These are phyloP conservation scores for Antheraea mylitta DNA, from an alignment of 1,140 invertebrate genomes.

Conservation along the genomic window DNA sequence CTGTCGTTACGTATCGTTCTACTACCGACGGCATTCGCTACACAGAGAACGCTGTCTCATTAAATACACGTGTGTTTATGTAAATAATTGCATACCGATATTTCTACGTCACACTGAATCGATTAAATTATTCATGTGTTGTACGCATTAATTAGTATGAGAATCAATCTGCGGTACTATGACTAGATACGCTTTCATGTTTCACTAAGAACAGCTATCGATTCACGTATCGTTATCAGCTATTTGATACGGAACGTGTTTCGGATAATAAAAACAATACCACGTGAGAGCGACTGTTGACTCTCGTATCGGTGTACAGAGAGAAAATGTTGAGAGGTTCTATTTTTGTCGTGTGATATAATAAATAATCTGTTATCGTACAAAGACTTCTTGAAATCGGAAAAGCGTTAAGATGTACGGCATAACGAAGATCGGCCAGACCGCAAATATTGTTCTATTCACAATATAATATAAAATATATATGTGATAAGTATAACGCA, in stretches of 20 bases:
- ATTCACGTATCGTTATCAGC: conserved; percentile 54
- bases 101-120: conserved; percentile 34
- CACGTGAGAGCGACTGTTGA: conserved; percentile 54
- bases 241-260: conserved; percentile 37
- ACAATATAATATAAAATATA: too few relatives aligned
- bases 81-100: conserved; percentile 56
- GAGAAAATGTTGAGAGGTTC: conserved; percentile 56
- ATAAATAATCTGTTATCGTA: conserved; percentile 68
- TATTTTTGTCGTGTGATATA: conserved; percentile 65
- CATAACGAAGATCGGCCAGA: too few relatives aligned
- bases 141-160: background rate
- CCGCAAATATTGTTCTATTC: too few relatives aligned
- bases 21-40: conserved; percentile 2
- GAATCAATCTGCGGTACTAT: conserved; percentile 23
- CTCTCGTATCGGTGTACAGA: conserved; percentile 41
- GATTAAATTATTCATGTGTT: conserved; percentile 32
- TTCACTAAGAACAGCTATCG: conserved; percentile 32
- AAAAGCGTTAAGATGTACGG: background rate
- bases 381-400: conserved; percentile 47
- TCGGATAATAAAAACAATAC: conserved; percentile 70
- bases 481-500: too few relatives aligned
- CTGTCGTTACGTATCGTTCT: conserved; percentile 6
- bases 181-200: background rate
- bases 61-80: conserved; percentile 45
- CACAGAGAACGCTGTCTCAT: background rate